phyloP scores from a whole-genome alignment of 2,113 vertebrate genomes.

The Corythoichthys haematopterus region DNA sequence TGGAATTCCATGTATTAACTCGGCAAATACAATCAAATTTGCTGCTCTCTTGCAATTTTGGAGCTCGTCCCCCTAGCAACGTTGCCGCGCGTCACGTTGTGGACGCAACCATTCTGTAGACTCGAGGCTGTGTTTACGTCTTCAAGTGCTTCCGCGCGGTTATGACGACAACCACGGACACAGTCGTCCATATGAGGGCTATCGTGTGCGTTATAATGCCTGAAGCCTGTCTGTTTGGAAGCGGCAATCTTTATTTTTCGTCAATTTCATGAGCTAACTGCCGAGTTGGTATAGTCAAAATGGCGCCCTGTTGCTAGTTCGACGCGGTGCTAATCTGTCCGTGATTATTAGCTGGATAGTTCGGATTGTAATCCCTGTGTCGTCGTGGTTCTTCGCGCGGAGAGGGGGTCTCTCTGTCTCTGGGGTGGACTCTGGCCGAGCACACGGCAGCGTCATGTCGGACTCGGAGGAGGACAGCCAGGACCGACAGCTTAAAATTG shows the following conservation, averaged over 20 bases:
- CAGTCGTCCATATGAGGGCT: background rate
- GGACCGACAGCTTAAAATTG: conserved; percentile 92
- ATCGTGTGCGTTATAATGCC: background rate
- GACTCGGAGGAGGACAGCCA: conserved; percentile 93
- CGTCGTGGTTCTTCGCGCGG: background rate
- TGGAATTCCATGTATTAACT: too few species aligned
- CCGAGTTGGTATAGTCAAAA: conserved; percentile 60
- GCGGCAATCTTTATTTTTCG: background rate
- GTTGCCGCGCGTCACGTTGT: conserved; percentile 59
- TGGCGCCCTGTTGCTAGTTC: conserved; percentile 71
- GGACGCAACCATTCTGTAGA: conserved; percentile 36
- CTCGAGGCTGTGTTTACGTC: conserved; percentile 24
- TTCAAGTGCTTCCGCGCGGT: background rate
- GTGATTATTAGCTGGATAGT: conserved; percentile 23
- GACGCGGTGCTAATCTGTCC: conserved; percentile 54
- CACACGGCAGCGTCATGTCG: conserved; percentile 76
- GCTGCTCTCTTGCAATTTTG: background rate
- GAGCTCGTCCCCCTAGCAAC: conserved; percentile 63
- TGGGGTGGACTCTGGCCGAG: conserved; percentile 1
- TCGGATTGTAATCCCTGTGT: background rate
- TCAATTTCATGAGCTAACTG: conserved; percentile 6
- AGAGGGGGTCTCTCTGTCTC: conserved; percentile 1
- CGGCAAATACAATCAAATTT: too few species aligned
- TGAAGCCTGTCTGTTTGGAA: background rate
- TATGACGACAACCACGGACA: background rate